Conservation (phyloP, 2,797 vertebrate species). For the Rhinogobio ventralis region DNA sequence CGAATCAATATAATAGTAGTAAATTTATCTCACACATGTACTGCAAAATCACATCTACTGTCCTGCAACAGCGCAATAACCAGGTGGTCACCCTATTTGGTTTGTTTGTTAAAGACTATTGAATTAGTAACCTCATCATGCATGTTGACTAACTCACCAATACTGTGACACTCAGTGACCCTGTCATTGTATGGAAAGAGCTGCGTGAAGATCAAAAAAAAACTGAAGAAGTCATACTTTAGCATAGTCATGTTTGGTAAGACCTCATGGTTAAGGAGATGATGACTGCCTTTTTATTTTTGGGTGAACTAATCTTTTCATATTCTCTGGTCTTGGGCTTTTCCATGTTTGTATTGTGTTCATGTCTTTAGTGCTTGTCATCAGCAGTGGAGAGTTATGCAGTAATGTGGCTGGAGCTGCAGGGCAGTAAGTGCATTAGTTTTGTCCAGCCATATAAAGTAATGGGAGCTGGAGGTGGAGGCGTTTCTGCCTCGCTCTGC, state of each 20-base stretch:
- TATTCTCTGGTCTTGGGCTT: slow-evolving; percentile 19
- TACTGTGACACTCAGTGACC: background rate
- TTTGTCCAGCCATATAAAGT: slow-evolving; percentile 55
- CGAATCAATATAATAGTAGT: background rate
- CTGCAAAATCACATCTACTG: background rate
- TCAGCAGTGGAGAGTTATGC: slow-evolving; percentile 48
- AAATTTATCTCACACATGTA: background rate
- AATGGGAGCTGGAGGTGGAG: slow-evolving; percentile 52
- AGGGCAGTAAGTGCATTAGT: slow-evolving; percentile 61
- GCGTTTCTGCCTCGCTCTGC: slow-evolving; percentile 44
- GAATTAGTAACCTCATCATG: background rate
- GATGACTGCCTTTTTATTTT: background rate
- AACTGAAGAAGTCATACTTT: background rate
- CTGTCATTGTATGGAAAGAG: background rate
- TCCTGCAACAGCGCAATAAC: background rate
- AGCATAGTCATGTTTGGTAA: background rate
- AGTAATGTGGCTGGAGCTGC: slow-evolving; percentile 52
- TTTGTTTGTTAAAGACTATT: background rate
- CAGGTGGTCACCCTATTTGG: background rate
- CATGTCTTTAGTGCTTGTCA: slow-evolving; percentile 25
- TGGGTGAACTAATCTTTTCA: slow-evolving; percentile 25
- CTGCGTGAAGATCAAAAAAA: background rate
- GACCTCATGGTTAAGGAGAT: background rate
- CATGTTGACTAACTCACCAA: background rate
- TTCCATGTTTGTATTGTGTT: slow-evolving; percentile 37